Evolutionary conservation across 2,888 invertebrate species (phyloP), one percentile per base, ranked within the genome.

Genomic region (Aspidiotus destructor): DNA sequence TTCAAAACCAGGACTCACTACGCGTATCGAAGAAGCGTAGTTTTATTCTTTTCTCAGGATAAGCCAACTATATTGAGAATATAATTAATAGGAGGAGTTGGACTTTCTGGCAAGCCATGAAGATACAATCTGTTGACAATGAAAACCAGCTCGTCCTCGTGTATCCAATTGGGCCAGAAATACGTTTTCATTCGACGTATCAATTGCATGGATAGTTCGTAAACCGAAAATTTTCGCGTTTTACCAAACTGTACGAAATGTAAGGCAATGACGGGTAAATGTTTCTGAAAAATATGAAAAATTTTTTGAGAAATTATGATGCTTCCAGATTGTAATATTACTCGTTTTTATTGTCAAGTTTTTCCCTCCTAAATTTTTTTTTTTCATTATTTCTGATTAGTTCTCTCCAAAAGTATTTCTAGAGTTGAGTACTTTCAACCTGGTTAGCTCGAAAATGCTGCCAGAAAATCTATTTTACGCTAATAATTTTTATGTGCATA

Each of bases 21-120:
- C n/a, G n/a, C n/a, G n/a, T n/a, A n/a, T n/a, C n/a, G n/a, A n/a
- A 28, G 5, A 28, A 28, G 28, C 28, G 28, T 28, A 28, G 28
- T 28, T 28, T 28, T 28, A 3, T 28, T 28, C 28, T 28, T 28
- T 28, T 5, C 17, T 54, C 11, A 54, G 15, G 54, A 41, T 40
- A 63, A 63, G 9, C 62, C 62, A n/a, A 62, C 42, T 16, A 62
- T 62, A 13, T 62, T 62, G 28, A 62, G 62, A 28, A 62, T n/a
- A 15, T 62, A 62, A 9, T 17, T 62, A 13, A 62, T 52, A n/a
- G 62, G 62, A 28, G 62, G 62, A 44, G 48, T 52, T 10, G 52
- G 13, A 48, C 40, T 62, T 10, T 62, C 62, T 8, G 28, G 13
- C 40, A 62, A n/a, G 52, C 48, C 48, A 17, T 62, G 48, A 13